phyloP scores from a whole-genome alignment of 2,888 invertebrate genomes.

The Sphaerophoria rueppellii region DNA sequence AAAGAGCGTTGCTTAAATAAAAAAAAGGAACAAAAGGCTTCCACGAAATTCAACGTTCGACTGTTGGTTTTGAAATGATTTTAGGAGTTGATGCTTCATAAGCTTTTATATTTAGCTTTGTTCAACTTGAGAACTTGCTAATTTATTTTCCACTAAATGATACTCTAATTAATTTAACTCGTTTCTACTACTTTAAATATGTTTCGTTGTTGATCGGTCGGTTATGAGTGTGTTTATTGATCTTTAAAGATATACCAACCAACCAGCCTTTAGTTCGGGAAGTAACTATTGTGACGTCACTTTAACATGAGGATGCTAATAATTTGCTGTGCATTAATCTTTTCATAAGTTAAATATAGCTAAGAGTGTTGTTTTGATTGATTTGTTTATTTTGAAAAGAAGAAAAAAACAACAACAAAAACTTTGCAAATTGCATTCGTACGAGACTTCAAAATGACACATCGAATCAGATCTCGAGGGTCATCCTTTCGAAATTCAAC shows the following conservation, averaged over 20 bases:
- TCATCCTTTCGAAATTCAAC: slow-evolving; percentile 1
- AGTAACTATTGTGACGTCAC: slow-evolving; percentile 43
- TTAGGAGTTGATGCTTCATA: slow-evolving; percentile 44
- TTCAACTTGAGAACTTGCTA: slow-evolving; percentile 53
- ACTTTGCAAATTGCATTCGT: slow-evolving; percentile 48
- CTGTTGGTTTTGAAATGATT: slow-evolving; percentile 62
- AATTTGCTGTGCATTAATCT: neutral
- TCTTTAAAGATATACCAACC: neutral
- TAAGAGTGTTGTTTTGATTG: slow-evolving; percentile 7
- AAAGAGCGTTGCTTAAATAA: neutral
- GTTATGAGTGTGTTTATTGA: neutral
- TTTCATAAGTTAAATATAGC: neutral
- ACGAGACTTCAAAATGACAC: slow-evolving; percentile 49
- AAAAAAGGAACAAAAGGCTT: slow-evolving; percentile 34
- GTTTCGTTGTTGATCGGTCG: slow-evolving; percentile 26
- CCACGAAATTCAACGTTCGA: slow-evolving; percentile 43
- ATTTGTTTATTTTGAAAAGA: slow-evolving; percentile 21
- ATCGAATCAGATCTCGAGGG: slow-evolving; percentile 37
- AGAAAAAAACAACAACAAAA: neutral
- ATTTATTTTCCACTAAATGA: slow-evolving; percentile 66
- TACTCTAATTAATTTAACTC: slow-evolving; percentile 81
- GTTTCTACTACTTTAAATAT: slow-evolving; percentile 73
- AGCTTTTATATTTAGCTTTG: slow-evolving; percentile 63
- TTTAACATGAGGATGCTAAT: slow-evolving; percentile 51
- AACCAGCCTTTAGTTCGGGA: slow-evolving; percentile 25